Evolutionary conservation across 2,888 invertebrate species (phyloP), one percentile per base, ranked within the genome.

Genomic region (Liopterus haemorrhoidalis): DNA sequence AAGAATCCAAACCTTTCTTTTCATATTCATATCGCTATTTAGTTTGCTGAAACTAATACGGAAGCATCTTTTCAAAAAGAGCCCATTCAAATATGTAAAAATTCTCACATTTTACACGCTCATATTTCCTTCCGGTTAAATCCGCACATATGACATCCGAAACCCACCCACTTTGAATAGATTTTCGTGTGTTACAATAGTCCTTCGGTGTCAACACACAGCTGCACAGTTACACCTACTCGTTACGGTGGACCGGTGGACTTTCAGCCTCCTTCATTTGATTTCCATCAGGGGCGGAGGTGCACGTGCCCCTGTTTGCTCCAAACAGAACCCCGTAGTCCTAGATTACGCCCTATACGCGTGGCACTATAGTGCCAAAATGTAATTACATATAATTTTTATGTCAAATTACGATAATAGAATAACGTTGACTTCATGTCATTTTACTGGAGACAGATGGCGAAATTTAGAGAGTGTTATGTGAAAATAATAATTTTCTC

Each of bases 311-410:
- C 52, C 44, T 53, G 53, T 55, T 53, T 53, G 48, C 45, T 35
- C 40, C 48, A 53, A 55, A 55, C 55, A 55, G 40, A 49, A 45
- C 51, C 46, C 52, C 33, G 46, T 28, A 41, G 49, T 51, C 48
- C 49, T 39, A 43, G 43, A 42, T 33, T 20, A 50, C 52, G 49
- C 51, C 50, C 46, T 48, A 46, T 50, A 46, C 51, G 39, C 36
- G 41, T 20, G 31, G 19, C 37, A 9, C 25, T 20, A 45, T 45
- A 25, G 30, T 39, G 32, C 18, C 35, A 25, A 45, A 39, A 45
- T 52, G 38, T 52, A 52, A 52, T 54, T 54, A 54, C 47, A 46
- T 30, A 44, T 48, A 54, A 48, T 54, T 54, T 52, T 54, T 46
- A 36, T 42, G 50, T 50, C 50, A 48, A 48, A 39, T 39, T 39